These are phyloP conservation scores for Serinus canaria DNA, from an alignment of 2,113 vertebrate species.

Conservation along the genomic window DNA sequence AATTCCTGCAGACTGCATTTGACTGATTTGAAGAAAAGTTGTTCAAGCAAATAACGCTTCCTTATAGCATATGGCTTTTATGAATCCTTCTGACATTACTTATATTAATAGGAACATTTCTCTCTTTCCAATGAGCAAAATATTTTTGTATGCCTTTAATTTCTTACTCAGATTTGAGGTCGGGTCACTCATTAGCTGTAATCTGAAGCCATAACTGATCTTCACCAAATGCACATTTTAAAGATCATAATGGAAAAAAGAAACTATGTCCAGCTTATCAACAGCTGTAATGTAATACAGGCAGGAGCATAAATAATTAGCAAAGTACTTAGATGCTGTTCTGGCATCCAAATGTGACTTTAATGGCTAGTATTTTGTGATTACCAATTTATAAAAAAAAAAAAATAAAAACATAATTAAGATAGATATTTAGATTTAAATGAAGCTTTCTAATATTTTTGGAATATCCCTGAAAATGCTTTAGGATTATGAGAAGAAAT, in stretches of 20 bases:
- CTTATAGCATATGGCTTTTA: constrained; percentile 62
- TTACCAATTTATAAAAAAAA: constrained; percentile 74
- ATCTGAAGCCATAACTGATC: constrained; percentile 81
- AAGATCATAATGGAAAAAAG: constrained; percentile 45
- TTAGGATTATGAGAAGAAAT: constrained; percentile 75
- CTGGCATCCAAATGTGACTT: constrained; percentile 63
- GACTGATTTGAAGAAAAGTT: constrained; percentile 53
- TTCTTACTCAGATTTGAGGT: constrained; percentile 67
- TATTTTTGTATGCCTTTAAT: constrained; percentile 79
- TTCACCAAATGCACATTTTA: constrained; percentile 76
- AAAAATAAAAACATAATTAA: constrained; percentile 50
- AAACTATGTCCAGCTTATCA: constrained; percentile 27
- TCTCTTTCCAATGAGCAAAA: constrained; percentile 70
- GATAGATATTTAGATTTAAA: constrained; percentile 83
- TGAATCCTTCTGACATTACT: constrained; percentile 60
- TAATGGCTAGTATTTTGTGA: constrained; percentile 78
- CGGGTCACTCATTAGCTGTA: constrained; percentile 62
- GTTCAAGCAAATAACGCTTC: constrained; percentile 58
- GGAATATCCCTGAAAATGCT: constrained; percentile 73
- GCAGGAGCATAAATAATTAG: constrained; percentile 55
- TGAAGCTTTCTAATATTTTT: constrained; percentile 81
- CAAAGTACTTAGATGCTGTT: constrained; percentile 54
- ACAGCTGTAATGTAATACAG: constrained; percentile 27
- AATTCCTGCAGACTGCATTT: constrained; percentile 40
- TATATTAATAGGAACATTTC: constrained; percentile 62